Conservation (phyloP, 1,140 invertebrate genomes). For the Globodera rostochiensis region DNA sequence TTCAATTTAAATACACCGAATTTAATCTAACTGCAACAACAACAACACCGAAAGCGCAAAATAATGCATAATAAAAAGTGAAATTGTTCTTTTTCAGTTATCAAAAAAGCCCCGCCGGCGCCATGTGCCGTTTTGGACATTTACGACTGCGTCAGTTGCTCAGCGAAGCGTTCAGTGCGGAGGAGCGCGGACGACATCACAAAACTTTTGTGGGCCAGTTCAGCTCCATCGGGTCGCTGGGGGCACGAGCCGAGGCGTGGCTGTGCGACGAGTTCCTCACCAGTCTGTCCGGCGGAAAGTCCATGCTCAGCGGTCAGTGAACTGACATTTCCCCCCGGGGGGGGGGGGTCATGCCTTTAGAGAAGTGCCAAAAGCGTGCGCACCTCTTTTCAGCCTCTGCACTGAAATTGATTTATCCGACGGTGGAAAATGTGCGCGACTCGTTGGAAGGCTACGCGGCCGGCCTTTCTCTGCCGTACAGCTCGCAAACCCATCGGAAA, state of each 20-base stretch:
- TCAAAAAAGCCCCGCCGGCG: background rate
- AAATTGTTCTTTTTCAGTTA: background rate
- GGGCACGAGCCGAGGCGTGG: conserved; percentile 29
- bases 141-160: conserved; percentile 30
- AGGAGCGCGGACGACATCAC: conserved; percentile 8
- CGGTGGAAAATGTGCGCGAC: conserved; percentile 34
- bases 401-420: conserved; percentile 37
- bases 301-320: conserved; percentile 15
- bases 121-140: conserved; percentile 27
- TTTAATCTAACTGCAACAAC: background rate
- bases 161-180: conserved; percentile 25
- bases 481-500: conserved; percentile 8
- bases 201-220: conserved; percentile 32
- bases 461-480: conserved; percentile 35
- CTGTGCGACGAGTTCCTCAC: conserved; percentile 39
- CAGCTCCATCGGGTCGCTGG: conserved; percentile 40
- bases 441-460: conserved; percentile 39
- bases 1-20: background rate
- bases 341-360: no score
- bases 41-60: background rate
- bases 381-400: conserved; percentile 28
- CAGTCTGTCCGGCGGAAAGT: conserved; percentile 30
- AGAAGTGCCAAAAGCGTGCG: no score
- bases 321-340: no score
- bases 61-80: background rate